phyloP scores from a whole-genome alignment of 2,797 vertebrate species.

The Eleutherodactylus coqui region DNA sequence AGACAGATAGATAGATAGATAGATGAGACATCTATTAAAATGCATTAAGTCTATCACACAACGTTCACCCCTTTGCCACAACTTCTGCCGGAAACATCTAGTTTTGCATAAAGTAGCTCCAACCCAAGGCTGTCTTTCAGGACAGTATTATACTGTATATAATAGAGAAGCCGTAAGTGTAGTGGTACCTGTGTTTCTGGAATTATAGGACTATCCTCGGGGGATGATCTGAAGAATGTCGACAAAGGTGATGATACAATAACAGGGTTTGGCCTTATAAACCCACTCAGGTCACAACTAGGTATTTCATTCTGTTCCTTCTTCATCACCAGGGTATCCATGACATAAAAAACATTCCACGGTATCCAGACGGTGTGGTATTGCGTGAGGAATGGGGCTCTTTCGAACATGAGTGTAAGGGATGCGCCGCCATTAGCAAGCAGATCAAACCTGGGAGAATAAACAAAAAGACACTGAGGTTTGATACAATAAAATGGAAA shows the following conservation, averaged over 20 bases:
- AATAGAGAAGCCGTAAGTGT: not conserved
- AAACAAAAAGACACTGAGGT: not conserved
- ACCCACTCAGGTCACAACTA: slow-evolving; percentile 92
- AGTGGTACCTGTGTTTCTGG: slow-evolving; percentile 93
- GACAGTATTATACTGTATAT: not conserved
- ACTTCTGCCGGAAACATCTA: too few relatives aligned
- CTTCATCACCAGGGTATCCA: slow-evolving; percentile 98
- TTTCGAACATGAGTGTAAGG: slow-evolving; percentile 89
- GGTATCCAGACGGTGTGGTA: slow-evolving; percentile 95
- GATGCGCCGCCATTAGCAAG: slow-evolving; percentile 93
- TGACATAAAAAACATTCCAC: slow-evolving; percentile 95
- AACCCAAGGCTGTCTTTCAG: not conserved
- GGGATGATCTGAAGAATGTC: slow-evolving; percentile 91
- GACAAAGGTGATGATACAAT: slow-evolving; percentile 93
- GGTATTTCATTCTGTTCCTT: slow-evolving; percentile 94
- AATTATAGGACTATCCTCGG: slow-evolving; percentile 93
- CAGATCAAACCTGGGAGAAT: slow-evolving; percentile 89
- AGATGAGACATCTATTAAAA: too few relatives aligned
- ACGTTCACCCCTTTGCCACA: too few relatives aligned
- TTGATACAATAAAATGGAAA: slow-evolving; percentile 4
- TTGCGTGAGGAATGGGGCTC: slow-evolving; percentile 88
- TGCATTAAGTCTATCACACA: too few relatives aligned
- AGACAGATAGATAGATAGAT: too few relatives aligned
- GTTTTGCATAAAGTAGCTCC: not conserved
- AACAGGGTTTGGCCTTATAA: slow-evolving; percentile 88